Evolutionary conservation across 2,113 vertebrate genomes (phyloP).

Genomic region (Acrocephalus kingi): DNA sequence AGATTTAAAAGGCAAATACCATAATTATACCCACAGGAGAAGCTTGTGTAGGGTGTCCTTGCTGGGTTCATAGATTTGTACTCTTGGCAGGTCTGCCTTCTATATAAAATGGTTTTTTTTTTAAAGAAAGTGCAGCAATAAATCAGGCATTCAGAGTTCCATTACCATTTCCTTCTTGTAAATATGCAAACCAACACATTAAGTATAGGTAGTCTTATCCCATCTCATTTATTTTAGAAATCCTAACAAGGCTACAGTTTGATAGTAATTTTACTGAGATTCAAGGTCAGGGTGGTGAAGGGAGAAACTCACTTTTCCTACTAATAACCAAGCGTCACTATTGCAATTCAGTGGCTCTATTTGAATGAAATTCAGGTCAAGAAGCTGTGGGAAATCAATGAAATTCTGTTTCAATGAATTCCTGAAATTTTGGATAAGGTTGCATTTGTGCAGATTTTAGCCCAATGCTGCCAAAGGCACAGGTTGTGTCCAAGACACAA

Average conservation of each 20-base stretch:
- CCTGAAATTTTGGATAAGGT: neutral
- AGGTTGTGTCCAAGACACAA: neutral
- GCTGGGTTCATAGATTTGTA: neutral
- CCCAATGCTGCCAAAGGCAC: neutral
- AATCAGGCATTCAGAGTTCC: neutral
- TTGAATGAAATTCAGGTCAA: neutral
- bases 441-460: neutral
- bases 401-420: neutral
- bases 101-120: neutral
- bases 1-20: constrained; percentile 45
- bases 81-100: neutral
- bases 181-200: neutral
- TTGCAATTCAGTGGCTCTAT: neutral
- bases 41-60: neutral
- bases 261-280: neutral
- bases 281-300: neutral
- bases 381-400: neutral
- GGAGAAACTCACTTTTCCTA: neutral
- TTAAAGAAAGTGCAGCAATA: neutral
- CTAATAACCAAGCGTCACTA: neutral
- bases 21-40: constrained; percentile 29
- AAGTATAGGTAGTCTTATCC: neutral
- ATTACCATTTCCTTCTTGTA: neutral
- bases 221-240: neutral
- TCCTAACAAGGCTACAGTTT: neutral